Conservation (phyloP, 2,797 vertebrate genomes). For the Lycodopsis pacificus region DNA sequence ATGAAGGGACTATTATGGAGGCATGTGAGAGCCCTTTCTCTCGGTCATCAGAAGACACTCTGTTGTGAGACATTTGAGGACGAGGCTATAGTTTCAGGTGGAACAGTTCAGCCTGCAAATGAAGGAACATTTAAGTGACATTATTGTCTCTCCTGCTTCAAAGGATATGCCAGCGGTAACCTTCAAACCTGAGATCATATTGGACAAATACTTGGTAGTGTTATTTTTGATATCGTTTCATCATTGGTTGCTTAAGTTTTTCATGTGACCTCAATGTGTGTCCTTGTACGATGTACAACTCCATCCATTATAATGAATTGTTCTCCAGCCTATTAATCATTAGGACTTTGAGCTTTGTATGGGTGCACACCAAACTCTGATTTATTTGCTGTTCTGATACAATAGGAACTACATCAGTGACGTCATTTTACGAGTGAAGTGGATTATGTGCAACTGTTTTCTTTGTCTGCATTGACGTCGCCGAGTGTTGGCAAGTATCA, state of each 20-base stretch:
- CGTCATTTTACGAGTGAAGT: background rate
- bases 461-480: background rate
- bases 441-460: background rate
- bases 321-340: background rate
- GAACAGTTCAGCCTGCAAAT: background rate
- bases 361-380: conserved; percentile 1
- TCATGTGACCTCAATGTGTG: background rate
- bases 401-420: background rate
- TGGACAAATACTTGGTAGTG: background rate
- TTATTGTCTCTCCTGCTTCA: background rate
- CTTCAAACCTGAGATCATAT: background rate
- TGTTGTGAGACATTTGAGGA: conserved; percentile 24
- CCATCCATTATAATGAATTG: background rate
- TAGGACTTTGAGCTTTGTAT: background rate
- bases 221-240: background rate
- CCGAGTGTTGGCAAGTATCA: background rate
- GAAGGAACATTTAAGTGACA: background rate
- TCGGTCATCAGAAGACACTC: conserved; percentile 21
- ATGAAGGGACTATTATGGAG: conserved; percentile 38
- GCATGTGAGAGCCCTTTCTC: conserved; percentile 35
- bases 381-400: background rate
- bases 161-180: background rate
- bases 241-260: background rate
- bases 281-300: background rate
- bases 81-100: conserved; percentile 7